Conservation (phyloP, 2,113 vertebrate species). For the Megaleporinus macrocephalus region DNA sequence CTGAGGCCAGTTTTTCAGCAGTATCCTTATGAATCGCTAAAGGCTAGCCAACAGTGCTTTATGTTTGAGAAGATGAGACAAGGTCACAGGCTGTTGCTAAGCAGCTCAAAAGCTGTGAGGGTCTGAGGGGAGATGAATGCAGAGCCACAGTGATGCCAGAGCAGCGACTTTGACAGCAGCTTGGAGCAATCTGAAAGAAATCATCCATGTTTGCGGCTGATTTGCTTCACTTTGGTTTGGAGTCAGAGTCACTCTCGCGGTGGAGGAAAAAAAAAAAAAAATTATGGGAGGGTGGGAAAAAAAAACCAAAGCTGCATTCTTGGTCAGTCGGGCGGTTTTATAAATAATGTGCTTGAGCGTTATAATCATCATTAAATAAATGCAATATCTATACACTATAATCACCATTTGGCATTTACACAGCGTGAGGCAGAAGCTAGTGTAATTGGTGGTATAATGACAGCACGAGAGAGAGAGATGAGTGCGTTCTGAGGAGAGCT, state of each 20-base stretch:
- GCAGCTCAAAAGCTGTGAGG: slow-evolving; percentile 33
- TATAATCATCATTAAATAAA: background rate
- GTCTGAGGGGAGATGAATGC: slow-evolving; percentile 26
- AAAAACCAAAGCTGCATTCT: background rate
- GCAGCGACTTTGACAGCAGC: slow-evolving; percentile 35
- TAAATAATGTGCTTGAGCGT: background rate
- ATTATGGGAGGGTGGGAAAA: background rate
- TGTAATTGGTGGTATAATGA: slow-evolving; percentile 2
- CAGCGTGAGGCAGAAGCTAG: slow-evolving; percentile 1
- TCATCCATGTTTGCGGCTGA: background rate
- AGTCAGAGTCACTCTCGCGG: background rate
- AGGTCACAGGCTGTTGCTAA: slow-evolving; percentile 53
- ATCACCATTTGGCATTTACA: slow-evolving; percentile 2
- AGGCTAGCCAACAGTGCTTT: slow-evolving; percentile 46
- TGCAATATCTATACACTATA: background rate
- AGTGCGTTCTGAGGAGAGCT: background rate
- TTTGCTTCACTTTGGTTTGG: slow-evolving; percentile 20
- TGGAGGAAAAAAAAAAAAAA: background rate
- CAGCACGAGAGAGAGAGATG: slow-evolving; percentile 3
- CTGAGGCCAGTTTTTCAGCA: background rate
- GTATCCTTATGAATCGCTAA: slow-evolving; percentile 18
- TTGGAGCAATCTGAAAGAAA: slow-evolving; percentile 34
- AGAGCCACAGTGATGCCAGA: slow-evolving; percentile 23
- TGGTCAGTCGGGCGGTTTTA: background rate
- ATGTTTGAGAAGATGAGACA: slow-evolving; percentile 58